phyloP scores from a whole-genome alignment of 2,888 invertebrate species.

The Thecocarcelia acutangulata region DNA sequence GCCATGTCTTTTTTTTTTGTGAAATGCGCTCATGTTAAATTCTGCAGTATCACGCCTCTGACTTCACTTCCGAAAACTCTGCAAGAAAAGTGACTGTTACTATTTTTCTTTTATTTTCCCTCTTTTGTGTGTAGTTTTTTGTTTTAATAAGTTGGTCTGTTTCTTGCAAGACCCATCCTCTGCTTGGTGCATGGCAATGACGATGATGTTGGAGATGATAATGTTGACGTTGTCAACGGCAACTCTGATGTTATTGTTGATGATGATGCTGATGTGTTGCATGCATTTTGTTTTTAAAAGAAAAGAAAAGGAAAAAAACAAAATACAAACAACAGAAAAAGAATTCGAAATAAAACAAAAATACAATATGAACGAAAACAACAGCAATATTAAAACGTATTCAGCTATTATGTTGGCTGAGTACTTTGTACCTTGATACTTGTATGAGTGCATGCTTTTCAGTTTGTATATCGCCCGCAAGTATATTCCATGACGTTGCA shows the following conservation, averaged over 20 bases:
- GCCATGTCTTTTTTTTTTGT: too few species aligned
- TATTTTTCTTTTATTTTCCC: constrained; percentile 10
- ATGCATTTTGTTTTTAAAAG: constrained; percentile 49
- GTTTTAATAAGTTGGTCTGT: constrained; percentile 18
- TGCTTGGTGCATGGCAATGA: constrained; percentile 41
- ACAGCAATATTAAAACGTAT: constrained; percentile 23
- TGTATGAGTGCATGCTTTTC: not conserved
- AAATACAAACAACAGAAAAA: too few species aligned
- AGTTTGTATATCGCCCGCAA: constrained; percentile 16
- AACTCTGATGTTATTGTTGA: constrained; percentile 17
- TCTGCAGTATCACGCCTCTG: constrained; percentile 29
- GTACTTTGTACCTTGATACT: constrained; percentile 58
- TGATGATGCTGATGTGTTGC: constrained; percentile 55
- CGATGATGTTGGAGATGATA: constrained; percentile 36
- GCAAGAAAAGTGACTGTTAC: constrained; percentile 37
- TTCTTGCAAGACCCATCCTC: constrained; percentile 28
- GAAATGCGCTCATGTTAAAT: too few species aligned
- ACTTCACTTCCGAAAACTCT: constrained; percentile 47
- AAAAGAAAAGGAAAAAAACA: constrained; percentile 16
- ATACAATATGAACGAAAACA: constrained; percentile 34
- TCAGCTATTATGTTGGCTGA: constrained; percentile 43
- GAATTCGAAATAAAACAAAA: constrained; percentile 21
- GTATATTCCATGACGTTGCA: constrained; percentile 41
- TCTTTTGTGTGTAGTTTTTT: not conserved
- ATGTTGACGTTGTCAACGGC: constrained; percentile 34